These are phyloP conservation scores for Mizuhopecten yessoensis DNA, from an alignment of 1,140 invertebrate genomes.

Conservation along the genomic window DNA sequence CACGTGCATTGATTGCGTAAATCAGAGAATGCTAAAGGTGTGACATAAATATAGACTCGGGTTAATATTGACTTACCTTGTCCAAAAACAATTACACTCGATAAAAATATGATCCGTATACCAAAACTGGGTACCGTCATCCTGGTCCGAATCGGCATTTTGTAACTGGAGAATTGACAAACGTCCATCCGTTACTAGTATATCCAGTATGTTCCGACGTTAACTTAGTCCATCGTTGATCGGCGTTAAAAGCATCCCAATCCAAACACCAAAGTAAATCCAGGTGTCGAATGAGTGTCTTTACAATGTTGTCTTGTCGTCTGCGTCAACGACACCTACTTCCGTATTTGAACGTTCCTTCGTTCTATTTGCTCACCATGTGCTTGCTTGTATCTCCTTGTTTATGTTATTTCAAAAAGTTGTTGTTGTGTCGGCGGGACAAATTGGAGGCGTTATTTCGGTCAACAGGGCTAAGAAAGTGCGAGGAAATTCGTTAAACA, in stretches of 20 bases:
- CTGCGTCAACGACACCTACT: not conserved
- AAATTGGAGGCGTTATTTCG: not conserved
- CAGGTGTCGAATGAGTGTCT: not conserved
- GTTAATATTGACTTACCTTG: not conserved
- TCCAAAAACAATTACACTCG: not conserved
- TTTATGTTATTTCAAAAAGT: conserved; percentile 1
- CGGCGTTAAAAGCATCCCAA: not conserved
- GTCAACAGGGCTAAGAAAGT: not conserved
- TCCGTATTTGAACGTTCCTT: not conserved
- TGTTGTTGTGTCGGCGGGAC: conserved; percentile 6
- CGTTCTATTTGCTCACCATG: not conserved
- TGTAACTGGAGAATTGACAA: not conserved
- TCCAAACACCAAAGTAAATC: not conserved
- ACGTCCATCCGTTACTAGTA: not conserved
- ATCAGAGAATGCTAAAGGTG: not conserved
- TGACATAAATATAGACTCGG: not conserved
- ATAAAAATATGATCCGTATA: not conserved
- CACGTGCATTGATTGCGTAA: not conserved
- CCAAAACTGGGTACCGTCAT: not conserved
- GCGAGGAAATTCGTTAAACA: not conserved
- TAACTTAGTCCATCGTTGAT: not conserved
- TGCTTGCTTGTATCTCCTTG: not conserved
- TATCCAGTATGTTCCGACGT: not conserved
- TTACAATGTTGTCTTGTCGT: conserved; percentile 28
- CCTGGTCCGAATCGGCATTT: not conserved